These are phyloP conservation scores for Poeciliopsis paucimaculata DNA, from an alignment of 2,797 vertebrate genomes.

Conservation along the genomic window DNA sequence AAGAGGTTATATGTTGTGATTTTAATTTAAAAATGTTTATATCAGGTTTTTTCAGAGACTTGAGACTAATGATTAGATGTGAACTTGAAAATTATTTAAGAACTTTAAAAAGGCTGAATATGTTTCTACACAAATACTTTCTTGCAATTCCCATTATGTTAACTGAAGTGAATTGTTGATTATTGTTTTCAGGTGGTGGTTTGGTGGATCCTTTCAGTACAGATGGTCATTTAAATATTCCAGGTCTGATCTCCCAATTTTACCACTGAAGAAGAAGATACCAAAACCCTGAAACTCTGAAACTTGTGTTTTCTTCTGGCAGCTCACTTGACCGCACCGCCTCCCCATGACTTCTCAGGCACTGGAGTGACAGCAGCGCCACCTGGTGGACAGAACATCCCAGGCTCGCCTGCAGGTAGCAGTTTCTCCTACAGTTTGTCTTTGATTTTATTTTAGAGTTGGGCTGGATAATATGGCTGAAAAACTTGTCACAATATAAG, in stretches of 20 bases:
- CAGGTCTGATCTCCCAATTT: conserved; percentile 27
- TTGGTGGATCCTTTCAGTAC: conserved; percentile 22
- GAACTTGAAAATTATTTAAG: too few species aligned
- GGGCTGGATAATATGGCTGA: too few species aligned
- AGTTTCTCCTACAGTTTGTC: background rate
- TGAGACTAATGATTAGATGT: background rate
- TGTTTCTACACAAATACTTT: background rate
- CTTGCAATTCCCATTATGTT: background rate
- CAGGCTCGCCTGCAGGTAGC: conserved; percentile 64
- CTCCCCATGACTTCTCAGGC: conserved; percentile 62
- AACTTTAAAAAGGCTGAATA: background rate
- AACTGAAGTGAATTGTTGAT: background rate
- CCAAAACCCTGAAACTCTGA: background rate
- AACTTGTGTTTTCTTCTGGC: conserved; percentile 1
- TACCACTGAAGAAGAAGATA: background rate
- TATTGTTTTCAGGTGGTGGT: conserved; percentile 46
- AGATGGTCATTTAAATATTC: conserved; percentile 14
- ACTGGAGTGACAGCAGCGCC: conserved; percentile 48
- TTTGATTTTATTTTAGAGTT: background rate
- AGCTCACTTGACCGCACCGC: conserved; percentile 62
- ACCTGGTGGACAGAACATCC: conserved; percentile 26
- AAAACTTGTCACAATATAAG: too few species aligned
- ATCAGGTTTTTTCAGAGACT: background rate
- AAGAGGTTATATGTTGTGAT: background rate
- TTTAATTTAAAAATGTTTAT: background rate